Evolutionary conservation across 2,888 invertebrate species (phyloP).

Genomic region (Lochmaea capreae): DNA sequence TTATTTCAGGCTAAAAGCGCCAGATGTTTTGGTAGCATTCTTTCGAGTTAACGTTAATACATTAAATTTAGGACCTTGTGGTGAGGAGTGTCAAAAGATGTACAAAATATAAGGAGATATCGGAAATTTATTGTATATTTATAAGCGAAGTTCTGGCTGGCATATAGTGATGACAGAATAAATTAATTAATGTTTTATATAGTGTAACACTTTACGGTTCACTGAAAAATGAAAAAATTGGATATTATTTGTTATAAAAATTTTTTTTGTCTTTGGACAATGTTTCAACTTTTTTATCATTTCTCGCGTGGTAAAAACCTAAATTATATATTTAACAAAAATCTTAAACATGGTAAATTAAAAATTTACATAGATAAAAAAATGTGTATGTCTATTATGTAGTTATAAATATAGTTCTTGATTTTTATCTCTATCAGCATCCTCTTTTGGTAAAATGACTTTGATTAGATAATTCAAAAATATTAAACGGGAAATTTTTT

Average conservation of each 20-base stretch:
- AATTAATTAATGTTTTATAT: neutral
- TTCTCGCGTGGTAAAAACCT: too few relatives aligned
- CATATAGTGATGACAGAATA: neutral
- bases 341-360: too few relatives aligned
- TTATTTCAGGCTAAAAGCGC: constrained; percentile 13
- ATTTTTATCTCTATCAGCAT: constrained; percentile 1
- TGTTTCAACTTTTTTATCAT: too few relatives aligned
- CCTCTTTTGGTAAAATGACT: neutral
- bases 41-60: neutral
- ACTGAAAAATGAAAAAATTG: too few relatives aligned
- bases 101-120: constrained; percentile 8
- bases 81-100: constrained; percentile 14
- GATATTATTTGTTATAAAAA: too few relatives aligned
- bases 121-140: constrained; percentile 2
- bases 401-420: too few relatives aligned
- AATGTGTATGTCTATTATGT: neutral
- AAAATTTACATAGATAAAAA: neutral
- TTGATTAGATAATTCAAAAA: constrained; percentile 10
- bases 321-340: too few relatives aligned
- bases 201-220: too few relatives aligned
- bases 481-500: neutral
- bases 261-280: too few relatives aligned
- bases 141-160: neutral
- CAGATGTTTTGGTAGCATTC: constrained; percentile 18
- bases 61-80: constrained; percentile 11